Percentiles rank a stretch among this genome's conserved stretches.
phyloP scores from a whole-genome alignment of 2,113 vertebrate genomes.

The Notechis scutatus region DNA sequence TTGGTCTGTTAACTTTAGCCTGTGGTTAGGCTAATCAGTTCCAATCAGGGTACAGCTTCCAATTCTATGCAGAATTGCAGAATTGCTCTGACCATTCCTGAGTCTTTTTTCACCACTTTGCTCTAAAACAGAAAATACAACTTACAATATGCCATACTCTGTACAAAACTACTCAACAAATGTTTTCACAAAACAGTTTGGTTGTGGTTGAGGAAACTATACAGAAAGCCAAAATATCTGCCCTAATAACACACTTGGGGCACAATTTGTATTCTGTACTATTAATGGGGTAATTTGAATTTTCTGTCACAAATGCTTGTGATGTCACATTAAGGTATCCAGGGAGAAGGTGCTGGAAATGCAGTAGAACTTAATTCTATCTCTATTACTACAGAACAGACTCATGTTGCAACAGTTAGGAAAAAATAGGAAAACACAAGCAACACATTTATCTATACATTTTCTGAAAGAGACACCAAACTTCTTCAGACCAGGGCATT shows the following conservation, averaged over 20 bases:
- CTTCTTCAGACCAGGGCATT: neutral
- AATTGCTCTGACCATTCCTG: neutral
- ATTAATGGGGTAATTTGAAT: neutral
- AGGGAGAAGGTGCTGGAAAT: constrained; percentile 4
- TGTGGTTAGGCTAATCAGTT: neutral
- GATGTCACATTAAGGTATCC: neutral
- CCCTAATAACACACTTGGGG: neutral
- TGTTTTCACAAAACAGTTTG: neutral
- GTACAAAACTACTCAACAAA: neutral
- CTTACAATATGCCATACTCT: neutral
- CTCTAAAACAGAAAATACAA: neutral
- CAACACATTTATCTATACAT: neutral
- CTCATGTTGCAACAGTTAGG: constrained; percentile 2
- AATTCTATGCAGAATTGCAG: neutral
- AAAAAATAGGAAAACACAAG: constrained; percentile 25
- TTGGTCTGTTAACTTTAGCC: neutral
- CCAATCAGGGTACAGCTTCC: neutral
- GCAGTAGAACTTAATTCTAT: neutral
- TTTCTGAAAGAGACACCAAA: neutral
- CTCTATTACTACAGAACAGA: neutral
- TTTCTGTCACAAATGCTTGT: neutral
- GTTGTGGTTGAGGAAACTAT: neutral
- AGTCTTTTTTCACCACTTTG: neutral
- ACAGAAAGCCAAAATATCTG: neutral
- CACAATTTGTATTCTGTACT: neutral